A percentile compares a stretch with the other conserved stretches of the same genome.
phyloP scores from a whole-genome alignment of 92 coral and sea anemone species.

The Bergia puertoricense region DNA sequence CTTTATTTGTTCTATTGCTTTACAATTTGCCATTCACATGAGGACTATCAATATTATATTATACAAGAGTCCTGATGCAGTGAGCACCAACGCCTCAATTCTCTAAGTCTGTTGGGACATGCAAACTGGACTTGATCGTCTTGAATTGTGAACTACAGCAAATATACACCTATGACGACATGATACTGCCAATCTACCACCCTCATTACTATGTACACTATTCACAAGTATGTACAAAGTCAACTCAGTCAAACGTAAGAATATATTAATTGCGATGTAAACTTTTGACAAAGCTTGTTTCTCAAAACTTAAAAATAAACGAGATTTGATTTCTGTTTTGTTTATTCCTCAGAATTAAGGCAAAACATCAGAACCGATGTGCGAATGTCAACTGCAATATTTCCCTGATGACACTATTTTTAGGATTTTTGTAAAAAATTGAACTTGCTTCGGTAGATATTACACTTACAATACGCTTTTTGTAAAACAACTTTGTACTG shows the following conservation, averaged over 20 bases:
- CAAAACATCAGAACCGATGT: neutral
- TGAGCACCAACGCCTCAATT: neutral
- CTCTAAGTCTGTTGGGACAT: neutral
- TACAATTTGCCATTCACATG: constrained; percentile 19
- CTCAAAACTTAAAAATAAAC: constrained; percentile 26
- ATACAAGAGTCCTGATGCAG: constrained; percentile 33
- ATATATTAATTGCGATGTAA: constrained; percentile 22
- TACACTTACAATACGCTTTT: no score
- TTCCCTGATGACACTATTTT: neutral
- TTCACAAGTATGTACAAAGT: constrained; percentile 33
- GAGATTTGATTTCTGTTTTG: neutral
- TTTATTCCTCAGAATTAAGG: neutral
- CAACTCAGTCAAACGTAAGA: constrained; percentile 11
- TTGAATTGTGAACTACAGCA: constrained; percentile 2
- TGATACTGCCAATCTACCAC: neutral
- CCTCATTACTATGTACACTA: constrained; percentile 28
- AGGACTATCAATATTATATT: constrained; percentile 38
- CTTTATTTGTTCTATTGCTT: constrained; percentile 34
- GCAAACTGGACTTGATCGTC: neutral
- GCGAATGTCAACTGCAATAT: neutral
- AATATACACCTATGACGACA: neutral
- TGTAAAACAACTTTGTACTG: no score
- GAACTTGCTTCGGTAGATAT: no score
- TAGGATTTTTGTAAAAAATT: no score
- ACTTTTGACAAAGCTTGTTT: constrained; percentile 17